Conservation (phyloP, 2,797 vertebrate species). For the Diglossa cyanea region DNA sequence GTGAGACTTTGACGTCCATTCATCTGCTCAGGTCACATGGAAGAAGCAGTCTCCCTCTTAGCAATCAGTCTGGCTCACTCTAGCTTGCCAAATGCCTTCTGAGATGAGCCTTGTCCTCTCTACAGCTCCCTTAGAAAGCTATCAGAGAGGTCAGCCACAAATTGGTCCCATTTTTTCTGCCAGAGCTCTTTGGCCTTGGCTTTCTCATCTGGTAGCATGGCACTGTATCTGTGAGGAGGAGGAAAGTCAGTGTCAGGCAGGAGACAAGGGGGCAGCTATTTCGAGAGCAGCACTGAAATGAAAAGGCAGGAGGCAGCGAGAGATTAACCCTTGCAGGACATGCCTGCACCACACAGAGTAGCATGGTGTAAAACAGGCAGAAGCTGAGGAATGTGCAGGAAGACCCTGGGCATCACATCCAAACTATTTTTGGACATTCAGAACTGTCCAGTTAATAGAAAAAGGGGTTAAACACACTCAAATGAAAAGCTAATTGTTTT, state of each 20-base stretch:
- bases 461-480: neutral
- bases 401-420: neutral
- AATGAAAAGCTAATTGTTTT: neutral
- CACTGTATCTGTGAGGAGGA: conserved; percentile 82
- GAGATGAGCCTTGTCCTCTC: neutral
- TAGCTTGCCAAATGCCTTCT: neutral
- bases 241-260: neutral
- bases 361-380: neutral
- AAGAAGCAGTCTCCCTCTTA: neutral
- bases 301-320: conserved; percentile 21
- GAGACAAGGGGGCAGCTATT: neutral
- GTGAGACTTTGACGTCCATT: neutral
- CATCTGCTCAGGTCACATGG: neutral
- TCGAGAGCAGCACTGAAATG: neutral
- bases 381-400: neutral
- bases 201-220: conserved; percentile 77
- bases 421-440: neutral
- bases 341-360: neutral
- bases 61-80: neutral
- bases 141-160: conserved; percentile 72
- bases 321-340: conserved; percentile 2
- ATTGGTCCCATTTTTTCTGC: conserved; percentile 86
- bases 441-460: neutral
- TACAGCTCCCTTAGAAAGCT: conserved; percentile 1
- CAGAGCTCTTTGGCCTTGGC: conserved; percentile 72